Evolutionary conservation across 2,113 vertebrate genomes (phyloP).

Genomic region (Manacus vitellinus): DNA sequence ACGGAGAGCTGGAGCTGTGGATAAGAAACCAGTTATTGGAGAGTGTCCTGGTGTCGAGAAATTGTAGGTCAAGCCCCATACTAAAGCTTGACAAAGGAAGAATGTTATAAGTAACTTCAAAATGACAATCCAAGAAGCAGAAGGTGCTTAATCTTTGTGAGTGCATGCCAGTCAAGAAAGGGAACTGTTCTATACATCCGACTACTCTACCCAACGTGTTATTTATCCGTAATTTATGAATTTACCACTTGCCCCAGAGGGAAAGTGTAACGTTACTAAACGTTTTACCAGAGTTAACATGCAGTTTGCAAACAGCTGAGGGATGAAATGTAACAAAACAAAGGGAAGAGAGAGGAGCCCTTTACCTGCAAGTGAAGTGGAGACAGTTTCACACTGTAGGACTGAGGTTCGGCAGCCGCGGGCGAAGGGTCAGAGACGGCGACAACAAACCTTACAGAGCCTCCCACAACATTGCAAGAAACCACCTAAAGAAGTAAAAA

Average conservation of each 20-base stretch:
- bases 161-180: not conserved
- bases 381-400: slow-evolving; percentile 78
- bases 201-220: not conserved
- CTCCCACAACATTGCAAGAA: slow-evolving; percentile 81
- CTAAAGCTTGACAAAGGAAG: not conserved
- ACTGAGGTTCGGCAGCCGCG: slow-evolving; percentile 18
- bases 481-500: slow-evolving; percentile 74
- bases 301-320: not conserved
- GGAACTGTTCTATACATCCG: not conserved
- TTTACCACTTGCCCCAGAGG: not conserved
- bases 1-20: slow-evolving; percentile 86
- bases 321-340: not conserved
- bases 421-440: not conserved
- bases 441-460: slow-evolving; percentile 82
- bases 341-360: not conserved
- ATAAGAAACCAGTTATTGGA: not conserved
- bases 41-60: not conserved
- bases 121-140: not conserved
- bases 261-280: not conserved
- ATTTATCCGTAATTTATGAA: not conserved
- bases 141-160: not conserved
- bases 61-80: not conserved
- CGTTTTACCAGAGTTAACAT: fast-evolving
- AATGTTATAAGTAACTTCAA: not conserved
- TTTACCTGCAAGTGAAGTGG: slow-evolving; percentile 89